Evolutionary conservation across 2,888 invertebrate species (phyloP).

Genomic region (Merodon equestris): DNA sequence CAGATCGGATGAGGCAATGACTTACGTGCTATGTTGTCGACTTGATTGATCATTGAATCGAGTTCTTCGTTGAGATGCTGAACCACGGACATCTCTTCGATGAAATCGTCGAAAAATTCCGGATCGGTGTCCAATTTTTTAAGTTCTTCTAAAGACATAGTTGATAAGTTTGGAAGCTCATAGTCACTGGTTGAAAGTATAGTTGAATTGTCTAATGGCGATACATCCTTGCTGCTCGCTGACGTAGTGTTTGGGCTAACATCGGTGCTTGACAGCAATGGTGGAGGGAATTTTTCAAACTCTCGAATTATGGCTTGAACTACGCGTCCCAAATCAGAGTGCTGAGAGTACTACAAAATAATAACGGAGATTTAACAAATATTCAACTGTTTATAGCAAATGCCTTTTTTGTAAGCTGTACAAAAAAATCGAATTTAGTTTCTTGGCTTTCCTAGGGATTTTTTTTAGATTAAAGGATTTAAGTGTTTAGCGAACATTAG

Average conservation of each 20-base stretch:
- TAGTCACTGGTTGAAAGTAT: conserved; percentile 69
- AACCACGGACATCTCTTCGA: conserved; percentile 85
- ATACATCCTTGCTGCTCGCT: conserved; percentile 70
- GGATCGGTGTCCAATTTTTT: conserved; percentile 85
- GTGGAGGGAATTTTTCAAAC: conserved; percentile 84
- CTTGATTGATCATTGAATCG: conserved; percentile 85
- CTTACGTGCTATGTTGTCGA: conserved; percentile 84
- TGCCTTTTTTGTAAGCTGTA: too few species aligned
- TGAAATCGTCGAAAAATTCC: conserved; percentile 86
- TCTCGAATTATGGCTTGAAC: conserved; percentile 90
- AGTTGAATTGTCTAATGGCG: conserved; percentile 69
- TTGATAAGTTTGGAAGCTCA: conserved; percentile 77
- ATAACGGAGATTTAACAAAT: not conserved
- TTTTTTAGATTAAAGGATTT: too few species aligned
- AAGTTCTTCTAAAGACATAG: conserved; percentile 82
- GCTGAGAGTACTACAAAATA: conserved; percentile 83
- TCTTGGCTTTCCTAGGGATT: too few species aligned
- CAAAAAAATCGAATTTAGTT: too few species aligned
- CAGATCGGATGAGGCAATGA: too few species aligned
- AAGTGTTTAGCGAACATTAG: too few species aligned
- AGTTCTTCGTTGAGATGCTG: conserved; percentile 85
- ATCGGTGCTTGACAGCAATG: conserved; percentile 73
- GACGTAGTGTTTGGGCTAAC: conserved; percentile 33
- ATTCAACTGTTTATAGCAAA: too few species aligned
- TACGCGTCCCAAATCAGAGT: conserved; percentile 89